A percentile compares a stretch with the other conserved stretches of the same genome.
phyloP scores from a whole-genome alignment of 2,797 vertebrate genomes.

The Dermochelys coriacea region DNA sequence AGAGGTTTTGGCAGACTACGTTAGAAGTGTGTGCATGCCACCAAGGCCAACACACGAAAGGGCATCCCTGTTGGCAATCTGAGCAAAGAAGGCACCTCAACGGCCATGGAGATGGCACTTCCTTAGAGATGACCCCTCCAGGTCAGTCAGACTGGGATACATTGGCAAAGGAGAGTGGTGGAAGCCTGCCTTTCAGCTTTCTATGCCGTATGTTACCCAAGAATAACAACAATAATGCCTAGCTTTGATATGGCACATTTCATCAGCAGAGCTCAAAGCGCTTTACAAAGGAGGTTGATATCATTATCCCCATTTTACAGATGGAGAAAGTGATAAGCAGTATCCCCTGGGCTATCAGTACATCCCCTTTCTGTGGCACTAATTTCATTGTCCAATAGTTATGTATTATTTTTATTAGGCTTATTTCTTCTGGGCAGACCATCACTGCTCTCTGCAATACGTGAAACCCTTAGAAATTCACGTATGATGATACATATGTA shows the following conservation, averaged over 20 bases:
- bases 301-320: background rate
- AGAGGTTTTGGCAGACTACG: no score
- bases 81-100: background rate
- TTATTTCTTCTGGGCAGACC: background rate
- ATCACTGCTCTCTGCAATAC: background rate
- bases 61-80: background rate
- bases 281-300: background rate
- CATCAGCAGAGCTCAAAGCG: background rate
- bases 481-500: background rate
- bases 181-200: background rate
- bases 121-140: background rate
- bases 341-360: background rate
- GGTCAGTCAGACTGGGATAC: background rate
- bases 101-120: background rate
- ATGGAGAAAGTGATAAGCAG: fast-evolving
- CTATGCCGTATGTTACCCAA: fast-evolving
- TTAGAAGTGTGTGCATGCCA: no score
- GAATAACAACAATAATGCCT: background rate
- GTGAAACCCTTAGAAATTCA: background rate
- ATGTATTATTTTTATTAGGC: conserved; percentile 45
- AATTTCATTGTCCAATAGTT: background rate
- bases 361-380: conserved; percentile 23
- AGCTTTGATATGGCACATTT: background rate
- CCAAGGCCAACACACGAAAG: background rate
- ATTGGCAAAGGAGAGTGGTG: background rate